Conservation (phyloP, 53 echinoderm and acorn worm species). For the Mesocentrotus franciscanus region DNA sequence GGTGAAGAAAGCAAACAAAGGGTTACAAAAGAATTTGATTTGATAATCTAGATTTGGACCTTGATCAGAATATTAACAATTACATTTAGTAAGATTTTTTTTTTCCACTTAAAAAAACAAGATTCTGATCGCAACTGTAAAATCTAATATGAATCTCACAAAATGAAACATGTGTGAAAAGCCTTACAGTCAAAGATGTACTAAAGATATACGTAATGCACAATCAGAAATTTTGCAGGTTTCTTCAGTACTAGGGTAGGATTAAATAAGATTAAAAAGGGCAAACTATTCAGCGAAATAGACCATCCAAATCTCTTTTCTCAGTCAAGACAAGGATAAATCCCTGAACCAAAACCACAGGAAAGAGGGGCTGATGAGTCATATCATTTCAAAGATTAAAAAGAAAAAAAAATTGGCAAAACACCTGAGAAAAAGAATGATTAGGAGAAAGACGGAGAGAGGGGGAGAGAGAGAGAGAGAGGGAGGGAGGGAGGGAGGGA, state of each 20-base stretch:
- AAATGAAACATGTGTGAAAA: background rate
- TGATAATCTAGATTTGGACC: no score
- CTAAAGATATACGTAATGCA: background rate
- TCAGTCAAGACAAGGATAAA: background rate
- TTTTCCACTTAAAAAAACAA: no score
- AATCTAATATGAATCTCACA: background rate
- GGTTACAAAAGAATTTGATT: no score
- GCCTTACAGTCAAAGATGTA: background rate
- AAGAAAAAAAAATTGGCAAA: background rate
- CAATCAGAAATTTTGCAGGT: background rate
- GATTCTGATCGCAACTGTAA: background rate
- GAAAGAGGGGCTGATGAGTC: background rate
- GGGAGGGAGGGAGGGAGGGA: background rate
- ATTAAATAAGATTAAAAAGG: slow-evolving; percentile 13
- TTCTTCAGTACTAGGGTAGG: background rate
- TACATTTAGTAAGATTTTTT: no score
- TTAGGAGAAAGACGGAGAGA: background rate
- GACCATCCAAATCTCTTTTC: slow-evolving; percentile 19
- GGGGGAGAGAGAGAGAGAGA: background rate
- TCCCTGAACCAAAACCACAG: slow-evolving; percentile 11
- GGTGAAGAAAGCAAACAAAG: no score
- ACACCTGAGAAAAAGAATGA: background rate
- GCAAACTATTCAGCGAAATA: background rate
- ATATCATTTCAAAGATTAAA: slow-evolving; percentile 14
- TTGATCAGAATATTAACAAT: no score